A percentile compares a stretch with the other conserved stretches of the same genome.
phyloP scores from a whole-genome alignment of 1,140 invertebrate species.

The Papilio dardanus region DNA sequence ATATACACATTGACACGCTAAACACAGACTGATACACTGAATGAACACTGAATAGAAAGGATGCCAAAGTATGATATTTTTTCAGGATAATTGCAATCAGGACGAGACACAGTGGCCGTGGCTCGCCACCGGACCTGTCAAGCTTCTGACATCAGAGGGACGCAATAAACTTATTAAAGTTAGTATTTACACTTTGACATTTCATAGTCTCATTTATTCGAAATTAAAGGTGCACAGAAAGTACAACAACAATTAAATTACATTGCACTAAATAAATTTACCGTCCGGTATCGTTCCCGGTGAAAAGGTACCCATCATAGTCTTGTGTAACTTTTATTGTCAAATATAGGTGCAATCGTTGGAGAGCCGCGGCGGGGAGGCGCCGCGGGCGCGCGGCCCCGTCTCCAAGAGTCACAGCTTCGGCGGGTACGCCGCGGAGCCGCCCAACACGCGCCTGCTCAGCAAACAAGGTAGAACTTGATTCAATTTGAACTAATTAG shows the following conservation, averaged over 20 bases:
- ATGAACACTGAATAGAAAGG: too few relatives aligned
- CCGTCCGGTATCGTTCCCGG: too few relatives aligned
- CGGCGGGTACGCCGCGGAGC: slow-evolving; percentile 86
- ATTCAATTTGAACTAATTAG: too few relatives aligned
- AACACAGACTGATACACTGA: too few relatives aligned
- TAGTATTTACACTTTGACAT: slow-evolving; percentile 25
- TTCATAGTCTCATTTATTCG: too few relatives aligned
- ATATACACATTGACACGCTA: too few relatives aligned
- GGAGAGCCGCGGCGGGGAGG: slow-evolving; percentile 80
- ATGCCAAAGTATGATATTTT: too few relatives aligned
- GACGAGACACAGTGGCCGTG: slow-evolving; percentile 70
- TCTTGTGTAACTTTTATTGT: too few relatives aligned
- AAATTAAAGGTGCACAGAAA: too few relatives aligned
- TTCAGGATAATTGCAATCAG: slow-evolving; percentile 62
- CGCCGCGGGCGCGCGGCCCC: slow-evolving; percentile 58
- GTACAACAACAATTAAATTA: too few relatives aligned
- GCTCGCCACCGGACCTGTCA: slow-evolving; percentile 59
- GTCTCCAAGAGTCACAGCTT: slow-evolving; percentile 94
- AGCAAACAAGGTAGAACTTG: slow-evolving; percentile 90
- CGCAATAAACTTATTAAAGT: slow-evolving; percentile 69
- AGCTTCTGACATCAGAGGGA: slow-evolving; percentile 61
- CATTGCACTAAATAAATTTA: too few relatives aligned
- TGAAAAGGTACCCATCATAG: too few relatives aligned
- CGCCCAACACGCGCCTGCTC: slow-evolving; percentile 80
- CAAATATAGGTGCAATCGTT: slow-evolving; percentile 83